Evolutionary conservation across 1,140 invertebrate genomes (phyloP).

Genomic region (Danaus plexippus): DNA sequence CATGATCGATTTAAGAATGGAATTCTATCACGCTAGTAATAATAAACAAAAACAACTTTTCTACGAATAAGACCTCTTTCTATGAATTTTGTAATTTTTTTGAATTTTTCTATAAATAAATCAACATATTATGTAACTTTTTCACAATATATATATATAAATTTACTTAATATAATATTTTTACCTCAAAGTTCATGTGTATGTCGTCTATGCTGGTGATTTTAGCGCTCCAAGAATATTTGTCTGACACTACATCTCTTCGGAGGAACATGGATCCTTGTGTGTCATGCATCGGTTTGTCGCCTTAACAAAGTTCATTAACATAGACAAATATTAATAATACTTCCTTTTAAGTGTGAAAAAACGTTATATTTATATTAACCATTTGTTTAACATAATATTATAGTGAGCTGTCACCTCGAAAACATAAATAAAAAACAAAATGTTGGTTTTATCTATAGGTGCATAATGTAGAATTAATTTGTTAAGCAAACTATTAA

Average conservation of each 20-base stretch:
- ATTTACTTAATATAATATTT: background rate
- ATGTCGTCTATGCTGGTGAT: slow-evolving; percentile 66
- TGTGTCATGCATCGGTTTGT: slow-evolving; percentile 73
- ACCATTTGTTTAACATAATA: too few species aligned
- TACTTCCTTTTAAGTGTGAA: too few species aligned
- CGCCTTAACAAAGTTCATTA: slow-evolving; percentile 55
- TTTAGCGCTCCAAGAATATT: slow-evolving; percentile 68
- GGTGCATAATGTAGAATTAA: background rate
- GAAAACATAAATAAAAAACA: background rate
- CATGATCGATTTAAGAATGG: too few species aligned
- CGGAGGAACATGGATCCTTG: slow-evolving; percentile 69
- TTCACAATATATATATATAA: too few species aligned
- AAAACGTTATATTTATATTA: too few species aligned
- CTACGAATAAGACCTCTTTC: background rate
- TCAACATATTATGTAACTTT: background rate
- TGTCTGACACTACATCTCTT: slow-evolving; percentile 46
- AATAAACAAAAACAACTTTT: too few species aligned
- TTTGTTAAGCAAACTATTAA: too few species aligned
- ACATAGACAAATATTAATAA: background rate
- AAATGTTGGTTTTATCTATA: background rate
- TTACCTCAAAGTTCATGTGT: slow-evolving; percentile 72
- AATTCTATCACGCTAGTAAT: too few species aligned
- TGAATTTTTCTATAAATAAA: background rate
- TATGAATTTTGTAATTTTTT: slow-evolving; percentile 2
- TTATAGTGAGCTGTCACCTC: too few species aligned